A percentile compares a stretch with the other conserved stretches of the same genome.
Conservation (phyloP, 2,113 vertebrate species). For the Elephantulus edwardii region DNA sequence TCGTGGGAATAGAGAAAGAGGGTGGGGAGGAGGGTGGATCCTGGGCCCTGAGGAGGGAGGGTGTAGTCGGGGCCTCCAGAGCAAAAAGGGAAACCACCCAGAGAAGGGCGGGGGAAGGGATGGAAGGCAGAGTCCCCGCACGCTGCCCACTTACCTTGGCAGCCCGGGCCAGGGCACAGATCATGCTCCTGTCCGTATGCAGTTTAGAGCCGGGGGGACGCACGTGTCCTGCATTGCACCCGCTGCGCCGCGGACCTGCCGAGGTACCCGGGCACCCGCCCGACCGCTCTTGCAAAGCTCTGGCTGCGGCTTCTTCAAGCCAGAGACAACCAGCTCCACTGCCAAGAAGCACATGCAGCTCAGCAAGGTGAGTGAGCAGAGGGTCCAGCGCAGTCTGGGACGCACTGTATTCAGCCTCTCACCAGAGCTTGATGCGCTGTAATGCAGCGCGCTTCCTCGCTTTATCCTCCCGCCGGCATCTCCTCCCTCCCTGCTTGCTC, state of each 20-base stretch:
- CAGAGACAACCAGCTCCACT: background rate
- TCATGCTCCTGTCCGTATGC: conserved; percentile 79
- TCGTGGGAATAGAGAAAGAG: conserved; percentile 49
- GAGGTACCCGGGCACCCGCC: background rate
- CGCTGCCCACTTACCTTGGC: conserved; percentile 81
- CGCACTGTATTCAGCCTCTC: conserved; percentile 66
- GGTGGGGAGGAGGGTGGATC: conserved; percentile 59
- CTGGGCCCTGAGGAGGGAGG: conserved; percentile 5
- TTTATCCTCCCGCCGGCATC: conserved; percentile 60
- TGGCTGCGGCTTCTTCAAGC: background rate
- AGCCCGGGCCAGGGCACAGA: conserved; percentile 83
- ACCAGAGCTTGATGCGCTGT: conserved; percentile 52
- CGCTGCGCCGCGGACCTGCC: conserved; percentile 16
- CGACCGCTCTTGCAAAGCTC: background rate
- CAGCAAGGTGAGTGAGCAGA: background rate
- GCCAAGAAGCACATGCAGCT: background rate
- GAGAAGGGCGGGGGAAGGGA: conserved; percentile 32
- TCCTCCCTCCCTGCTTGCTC: conserved; percentile 70
- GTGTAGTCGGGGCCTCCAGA: conserved; percentile 36
- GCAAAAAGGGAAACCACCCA: background rate
- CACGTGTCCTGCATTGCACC: conserved; percentile 71
- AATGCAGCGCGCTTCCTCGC: conserved; percentile 71
- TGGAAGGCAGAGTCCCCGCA: background rate
- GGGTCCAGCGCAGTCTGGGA: conserved; percentile 36
- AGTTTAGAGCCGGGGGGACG: conserved; percentile 46